Base-by-base conservation (phyloP, 2,113 vertebrate species). In the Okapia johnstoni region DNA sequence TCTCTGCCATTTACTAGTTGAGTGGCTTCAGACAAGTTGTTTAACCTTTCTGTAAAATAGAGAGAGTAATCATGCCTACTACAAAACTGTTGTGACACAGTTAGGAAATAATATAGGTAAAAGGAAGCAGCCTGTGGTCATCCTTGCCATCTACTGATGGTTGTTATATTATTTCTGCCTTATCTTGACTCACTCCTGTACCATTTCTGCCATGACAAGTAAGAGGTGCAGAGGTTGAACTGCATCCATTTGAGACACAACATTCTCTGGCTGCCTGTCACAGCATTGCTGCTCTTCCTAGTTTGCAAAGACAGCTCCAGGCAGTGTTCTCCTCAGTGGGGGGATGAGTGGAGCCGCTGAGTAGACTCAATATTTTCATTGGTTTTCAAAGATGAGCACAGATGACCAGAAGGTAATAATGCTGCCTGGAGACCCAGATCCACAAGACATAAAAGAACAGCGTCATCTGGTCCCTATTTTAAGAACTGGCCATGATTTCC, bases 201-300 rank as follows among this genome's bases (percentile, higher is more conserved):
- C 43, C 63, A 14, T 4, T 19, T 46, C 11, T 55, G 50, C 73
- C 12, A 10, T 16, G 46, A 63, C 13, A 16, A 28, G 21, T 28
- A 77, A 77, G 33, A 58, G 63, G 1, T 6, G 2, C 23, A 46
- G 61, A 85, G 28, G 11, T 0, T 55, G n/a, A 60, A 15, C 40
- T 26, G 28, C 0, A 0, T 25, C 25, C 43, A 2, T 15, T 19
- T 21, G 12, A 2, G 36, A 40, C 26, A 17, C 12, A 57, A 0
- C 13, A 1, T 25, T 57, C 36, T 73, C 46, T 25, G 28, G 66
- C 46, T 28, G 17, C 2, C 2, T 11, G 1, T 50, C 33, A 79
- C 1, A 15, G 25, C 3, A 1, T 0, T 61, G 16, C 6, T 3
- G 1, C 12, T 60, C 25, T 16, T 60, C 15, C 30, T 40, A 21